phyloP scores from a whole-genome alignment of 92 coral and sea anemone genomes.

The Zoanthus gigantus region DNA sequence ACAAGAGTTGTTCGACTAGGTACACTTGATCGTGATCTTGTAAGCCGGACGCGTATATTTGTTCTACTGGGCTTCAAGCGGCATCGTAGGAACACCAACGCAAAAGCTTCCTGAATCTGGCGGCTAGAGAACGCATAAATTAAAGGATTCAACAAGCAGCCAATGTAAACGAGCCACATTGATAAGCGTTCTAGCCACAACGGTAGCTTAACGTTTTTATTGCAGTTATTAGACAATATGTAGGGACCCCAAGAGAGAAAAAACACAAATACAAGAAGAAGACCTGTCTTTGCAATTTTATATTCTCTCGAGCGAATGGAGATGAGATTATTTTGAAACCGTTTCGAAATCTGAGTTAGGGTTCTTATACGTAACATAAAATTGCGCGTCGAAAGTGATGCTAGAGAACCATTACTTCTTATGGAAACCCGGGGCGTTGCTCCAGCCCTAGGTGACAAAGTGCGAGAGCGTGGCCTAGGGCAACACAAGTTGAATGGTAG shows the following conservation, averaged over 20 bases:
- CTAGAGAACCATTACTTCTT: background rate
- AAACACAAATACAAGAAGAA: slow-evolving; percentile 81
- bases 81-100: background rate
- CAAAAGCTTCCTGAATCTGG: slow-evolving; percentile 81
- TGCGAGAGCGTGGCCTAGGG: slow-evolving; percentile 56
- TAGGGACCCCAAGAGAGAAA: slow-evolving; percentile 93
- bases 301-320: slow-evolving; percentile 83
- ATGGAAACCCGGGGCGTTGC: background rate
- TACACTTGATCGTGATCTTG: slow-evolving; percentile 2
- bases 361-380: slow-evolving; percentile 62
- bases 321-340: slow-evolving; percentile 51
- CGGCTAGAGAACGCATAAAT: slow-evolving; percentile 90
- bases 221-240: slow-evolving; percentile 83
- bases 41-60: background rate
- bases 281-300: slow-evolving; percentile 92
- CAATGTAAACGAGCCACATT: slow-evolving; percentile 86
- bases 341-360: slow-evolving; percentile 58
- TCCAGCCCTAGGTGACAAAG: slow-evolving; percentile 39
- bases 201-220: slow-evolving; percentile 51
- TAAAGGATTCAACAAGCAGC: slow-evolving; percentile 87
- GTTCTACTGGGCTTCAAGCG: background rate
- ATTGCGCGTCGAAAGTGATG: slow-evolving; percentile 27
- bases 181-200: slow-evolving; percentile 73
- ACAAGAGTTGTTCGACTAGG: background rate
- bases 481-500: slow-evolving; percentile 23